Base-by-base conservation (phyloP, 2,888 invertebrate genomes). In the Pyrrhia umbra region DNA sequence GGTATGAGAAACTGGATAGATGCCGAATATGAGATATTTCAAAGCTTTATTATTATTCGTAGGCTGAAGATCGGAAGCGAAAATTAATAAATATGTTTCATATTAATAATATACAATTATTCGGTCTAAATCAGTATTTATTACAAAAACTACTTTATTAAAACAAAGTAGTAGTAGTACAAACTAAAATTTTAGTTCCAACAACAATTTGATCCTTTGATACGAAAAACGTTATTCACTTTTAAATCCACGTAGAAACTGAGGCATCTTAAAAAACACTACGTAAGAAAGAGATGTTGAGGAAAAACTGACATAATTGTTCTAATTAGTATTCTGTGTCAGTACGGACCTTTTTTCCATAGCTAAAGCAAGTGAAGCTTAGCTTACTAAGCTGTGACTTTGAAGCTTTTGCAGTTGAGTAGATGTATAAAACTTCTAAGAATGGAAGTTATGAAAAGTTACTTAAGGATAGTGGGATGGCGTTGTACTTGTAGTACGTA, bases 371-470 rank as follows among this genome's bases (percentile, higher is more conserved):
- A 58, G 68, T 54, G 42, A 9, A 66, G 23, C 15, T 51, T 72
- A 58, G 73, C 58, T 52, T 21, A 58, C 67, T 52, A 27, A 73
- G 47, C 20, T 67, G 52, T 73, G 57, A 52, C 67, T 73, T 51
- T 25, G 18, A 52, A 58, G 59, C 43, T 58, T 27, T 49, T 49
- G 40, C 45, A 39, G 52, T 54, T 25, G 34, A 65, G 52, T 55
- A 50, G 50, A 47, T 39, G 46, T 30, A 34, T 27, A 15, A 61
- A 69, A 69, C 42, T 75, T 69, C 8, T 51, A 15, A 51, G 58
- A 73, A 67, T 57, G 50, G 46, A 57, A 52, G 43, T 69, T 57
- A 47, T 54, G 50, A 42, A 57, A 58, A 58, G 54, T 56, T 65
- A 47, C 27, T 45, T 40, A 46, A n/a, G 43, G 10, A 58, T 30